Percentiles rank a stretch among this genome's conserved stretches.
Conservation (phyloP, 2,888 invertebrate genomes). For the Heliconius sara region DNA sequence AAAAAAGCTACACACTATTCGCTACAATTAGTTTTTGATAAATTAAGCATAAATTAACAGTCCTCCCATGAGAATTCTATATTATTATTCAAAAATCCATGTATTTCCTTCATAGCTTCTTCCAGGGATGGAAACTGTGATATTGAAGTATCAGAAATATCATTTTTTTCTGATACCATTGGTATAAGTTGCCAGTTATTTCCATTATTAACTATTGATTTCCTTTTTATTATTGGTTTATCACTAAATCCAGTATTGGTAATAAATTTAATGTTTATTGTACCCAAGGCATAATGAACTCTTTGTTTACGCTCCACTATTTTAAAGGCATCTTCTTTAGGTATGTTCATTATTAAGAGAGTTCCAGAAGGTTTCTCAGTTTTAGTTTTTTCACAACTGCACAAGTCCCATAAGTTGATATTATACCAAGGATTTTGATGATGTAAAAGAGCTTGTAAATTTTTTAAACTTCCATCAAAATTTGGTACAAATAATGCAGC, state of each 20-base stretch:
- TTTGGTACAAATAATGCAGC: slow-evolving; percentile 5
- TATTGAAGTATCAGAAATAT: neutral
- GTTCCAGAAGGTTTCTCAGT: neutral
- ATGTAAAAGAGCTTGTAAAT: slow-evolving; percentile 1
- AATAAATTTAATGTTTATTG: slow-evolving; percentile 3
- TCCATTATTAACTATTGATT: neutral
- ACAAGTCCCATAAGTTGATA: neutral
- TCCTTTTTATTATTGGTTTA: neutral
- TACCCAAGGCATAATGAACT: neutral
- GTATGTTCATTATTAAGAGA: neutral
- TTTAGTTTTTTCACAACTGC: slow-evolving; percentile 1
- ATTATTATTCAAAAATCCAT: neutral
- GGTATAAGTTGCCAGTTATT: slow-evolving; percentile 9
- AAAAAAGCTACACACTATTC: neutral
- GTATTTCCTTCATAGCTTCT: neutral
- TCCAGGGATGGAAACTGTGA: neutral
- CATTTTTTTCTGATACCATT: neutral
- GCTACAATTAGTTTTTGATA: neutral
- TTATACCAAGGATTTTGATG: slow-evolving; percentile 15
- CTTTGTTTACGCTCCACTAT: neutral
- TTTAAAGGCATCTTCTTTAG: neutral
- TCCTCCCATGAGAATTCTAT: neutral
- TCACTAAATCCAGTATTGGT: neutral
- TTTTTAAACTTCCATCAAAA: neutral
- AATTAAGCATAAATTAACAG: neutral